Base-by-base conservation (phyloP, 2,888 invertebrate genomes). In the Tenthredo amoena region DNA sequence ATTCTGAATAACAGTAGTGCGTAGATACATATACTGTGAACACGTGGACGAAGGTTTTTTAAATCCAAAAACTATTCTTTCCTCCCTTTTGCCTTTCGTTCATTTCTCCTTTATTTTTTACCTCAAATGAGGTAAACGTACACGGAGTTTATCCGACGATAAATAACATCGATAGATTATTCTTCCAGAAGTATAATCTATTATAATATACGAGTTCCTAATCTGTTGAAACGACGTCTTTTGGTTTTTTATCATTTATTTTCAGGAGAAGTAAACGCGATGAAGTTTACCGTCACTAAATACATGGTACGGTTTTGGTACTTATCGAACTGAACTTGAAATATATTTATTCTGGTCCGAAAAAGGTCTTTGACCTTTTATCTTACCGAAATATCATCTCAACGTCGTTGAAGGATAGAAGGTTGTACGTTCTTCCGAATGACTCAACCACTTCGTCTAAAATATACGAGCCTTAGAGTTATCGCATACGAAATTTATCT, bases 351-450 rank as follows among this genome's bases (percentile, higher is more conserved):
- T 31, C 55, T 34, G 9, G 26, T 77, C 77, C n/a, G 47, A 21
- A 37, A 81, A 79, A 81, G 58, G 81, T 62, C 81, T 4, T 81
- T 37, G 40, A 81, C 81, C 81, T 81, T 81, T 81, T 50, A 81
- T 81, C 81, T 62, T 62, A 37, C 34, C 40, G 37, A 62, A 40
- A 74, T 71, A 74, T 74, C 72, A 74, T 43, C 21, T 40, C 40
- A n/a, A 43, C 40, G 40, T 74, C 12, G 34, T 34, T 34, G 34
- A 12, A 74, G 26, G 43, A 74, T 43, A 74, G 4, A 43, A 43
- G 68, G 6, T 15, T 15, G 68, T 68, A 74, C 15, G 21, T 74
- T 74, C 21, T 43, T 74, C 74, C 26, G 6, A 10, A 74, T 74
- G 74, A 74, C 40, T 74, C 43, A 43, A 43, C 74, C 74, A 74